Base-by-base conservation (phyloP, 2,888 invertebrate species). In the Diogma glabrata region DNA sequence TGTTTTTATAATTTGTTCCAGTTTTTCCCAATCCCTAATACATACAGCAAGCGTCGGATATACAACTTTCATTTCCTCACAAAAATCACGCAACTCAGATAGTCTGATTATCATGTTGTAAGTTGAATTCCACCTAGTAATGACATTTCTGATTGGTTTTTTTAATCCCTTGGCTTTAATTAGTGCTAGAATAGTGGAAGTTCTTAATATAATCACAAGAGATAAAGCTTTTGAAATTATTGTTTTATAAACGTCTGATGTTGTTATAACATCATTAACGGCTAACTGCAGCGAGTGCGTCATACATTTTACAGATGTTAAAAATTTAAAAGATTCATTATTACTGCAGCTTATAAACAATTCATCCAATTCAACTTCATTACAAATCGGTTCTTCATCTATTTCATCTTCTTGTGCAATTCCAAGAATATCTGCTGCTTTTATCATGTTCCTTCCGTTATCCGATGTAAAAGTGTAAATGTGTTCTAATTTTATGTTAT, bases 81-180 rank as follows among this genome's bases (percentile, higher is more conserved):
- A 45, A 45, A 45, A 45, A 23, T 45, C 24, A 23, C 45, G 24
- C 12, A 45, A 28, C 17, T 47, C 47, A 28, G n/a, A 28, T 28
- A 47, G 28, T 28, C 28, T 14, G 16, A 4, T 10, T 10, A 47
- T 26, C 47, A 47, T 47, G 17, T 16, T 19, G 19, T 28, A 47
- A 16, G 47, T 47, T 5, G 47, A 47, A 28, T 28, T 47, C 47
- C 47, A 47, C n/a, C 47, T 16, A 19, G 28, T 47, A 17, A 28
- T 26, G 9, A 26, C 26, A 24, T 47, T 28, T 47, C 26, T 28
- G 4, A 47, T 47, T 16, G 47, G 6, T 28, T 47, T 47, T 47
- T 47, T 47, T 24, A 47, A 47, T 47, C 28, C 28, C 12, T 17
- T 26, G 16, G 47, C 24, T 47, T 26, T 47, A 26, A 26, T 26